phyloP scores from a whole-genome alignment of 2,113 vertebrate species.

The Lampris megalopsis region DNA sequence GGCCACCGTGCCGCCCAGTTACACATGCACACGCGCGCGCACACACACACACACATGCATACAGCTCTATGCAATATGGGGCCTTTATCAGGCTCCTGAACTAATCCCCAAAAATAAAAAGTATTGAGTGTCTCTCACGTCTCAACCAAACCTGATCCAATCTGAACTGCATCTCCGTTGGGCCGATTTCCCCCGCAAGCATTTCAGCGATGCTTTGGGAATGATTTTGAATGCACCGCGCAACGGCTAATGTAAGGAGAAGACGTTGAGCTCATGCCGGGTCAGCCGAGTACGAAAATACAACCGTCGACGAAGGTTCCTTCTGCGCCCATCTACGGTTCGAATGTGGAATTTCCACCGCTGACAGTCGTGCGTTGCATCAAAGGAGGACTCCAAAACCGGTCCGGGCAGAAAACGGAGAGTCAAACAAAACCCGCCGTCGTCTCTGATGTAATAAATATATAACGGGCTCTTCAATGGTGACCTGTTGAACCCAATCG shows the following conservation, averaged over 20 bases:
- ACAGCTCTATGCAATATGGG: background rate
- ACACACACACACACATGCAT: conserved; percentile 7
- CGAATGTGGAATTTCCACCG: background rate
- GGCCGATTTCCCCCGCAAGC: too few relatives aligned
- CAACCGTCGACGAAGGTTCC: too few relatives aligned
- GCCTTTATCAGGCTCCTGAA: background rate
- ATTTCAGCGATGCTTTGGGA: too few relatives aligned
- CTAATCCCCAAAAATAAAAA: background rate
- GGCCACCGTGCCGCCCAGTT: background rate
- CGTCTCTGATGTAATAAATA: background rate
- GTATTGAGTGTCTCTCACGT: background rate
- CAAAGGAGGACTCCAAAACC: background rate
- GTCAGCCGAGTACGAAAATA: too few relatives aligned
- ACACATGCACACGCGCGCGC: background rate
- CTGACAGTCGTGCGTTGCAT: background rate
- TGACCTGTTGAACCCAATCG: conserved; percentile 17
- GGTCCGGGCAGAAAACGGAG: background rate
- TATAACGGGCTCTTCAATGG: background rate
- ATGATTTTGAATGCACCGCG: too few relatives aligned
- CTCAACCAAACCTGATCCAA: conserved; percentile 7
- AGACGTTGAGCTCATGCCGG: too few relatives aligned
- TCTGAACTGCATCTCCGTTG: too few relatives aligned
- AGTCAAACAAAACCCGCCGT: background rate
- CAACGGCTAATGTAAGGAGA: too few relatives aligned
- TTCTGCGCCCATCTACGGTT: background rate